A percentile compares a stretch with the other conserved stretches of the same genome.
phyloP scores from a whole-genome alignment of 2,888 invertebrate genomes.

The Sipha maydis region DNA sequence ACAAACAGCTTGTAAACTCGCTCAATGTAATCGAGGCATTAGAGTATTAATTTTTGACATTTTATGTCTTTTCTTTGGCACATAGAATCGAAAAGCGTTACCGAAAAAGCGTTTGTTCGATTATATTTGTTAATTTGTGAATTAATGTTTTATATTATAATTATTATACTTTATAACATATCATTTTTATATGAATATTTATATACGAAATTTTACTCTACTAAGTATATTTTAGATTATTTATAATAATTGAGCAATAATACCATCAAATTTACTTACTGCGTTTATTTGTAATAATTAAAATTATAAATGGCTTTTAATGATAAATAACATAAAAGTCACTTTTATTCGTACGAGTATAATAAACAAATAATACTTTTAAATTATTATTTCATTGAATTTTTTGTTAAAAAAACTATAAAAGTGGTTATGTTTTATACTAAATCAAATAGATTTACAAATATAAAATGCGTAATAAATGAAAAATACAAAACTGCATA shows the following conservation, averaged over 20 bases:
- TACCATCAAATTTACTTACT: background rate
- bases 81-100: no score
- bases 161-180: background rate
- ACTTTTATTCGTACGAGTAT: background rate
- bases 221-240: background rate
- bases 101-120: no score
- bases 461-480: no score
- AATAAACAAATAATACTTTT: background rate
- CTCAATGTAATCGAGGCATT: no score
- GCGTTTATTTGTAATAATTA: background rate
- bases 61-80: no score
- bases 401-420: background rate
- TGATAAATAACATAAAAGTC: background rate
- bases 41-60: no score
- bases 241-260: background rate
- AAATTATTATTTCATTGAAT: constrained; percentile 26
- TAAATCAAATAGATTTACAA: background rate
- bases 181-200: background rate
- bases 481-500: background rate
- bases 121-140: background rate
- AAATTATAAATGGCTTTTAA: background rate
- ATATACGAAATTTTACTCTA: background rate
- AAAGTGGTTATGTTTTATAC: background rate
- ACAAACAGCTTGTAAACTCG: no score
- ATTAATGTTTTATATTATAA: background rate